Conservation (phyloP, 2,113 vertebrate genomes). For the Myanophis thanlyinensis region DNA sequence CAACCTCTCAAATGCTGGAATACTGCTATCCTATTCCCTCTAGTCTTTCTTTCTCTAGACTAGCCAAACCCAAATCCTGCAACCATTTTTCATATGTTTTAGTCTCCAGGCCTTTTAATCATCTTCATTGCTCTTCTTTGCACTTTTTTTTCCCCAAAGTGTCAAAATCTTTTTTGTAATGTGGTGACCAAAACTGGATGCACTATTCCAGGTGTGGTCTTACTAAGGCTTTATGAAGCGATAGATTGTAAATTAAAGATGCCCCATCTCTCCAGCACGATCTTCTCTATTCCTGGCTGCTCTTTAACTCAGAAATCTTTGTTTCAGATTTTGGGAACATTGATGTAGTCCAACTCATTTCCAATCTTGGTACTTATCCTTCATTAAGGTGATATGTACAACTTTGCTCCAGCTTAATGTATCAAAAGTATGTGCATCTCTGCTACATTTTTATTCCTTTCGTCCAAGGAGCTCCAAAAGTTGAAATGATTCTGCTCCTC, state of each 20-base stretch:
- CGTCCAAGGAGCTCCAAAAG: neutral
- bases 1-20: too few relatives aligned
- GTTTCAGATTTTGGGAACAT: neutral
- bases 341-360: neutral
- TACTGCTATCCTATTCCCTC: too few relatives aligned
- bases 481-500: neutral
- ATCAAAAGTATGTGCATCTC: neutral
- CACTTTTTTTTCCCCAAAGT: too few relatives aligned
- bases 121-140: too few relatives aligned
- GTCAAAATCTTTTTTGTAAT: too few relatives aligned
- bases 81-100: too few relatives aligned
- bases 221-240: too few relatives aligned
- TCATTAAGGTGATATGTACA: neutral
- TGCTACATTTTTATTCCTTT: neutral
- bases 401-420: neutral
- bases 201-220: too few relatives aligned
- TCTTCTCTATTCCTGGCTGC: neutral
- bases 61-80: too few relatives aligned
- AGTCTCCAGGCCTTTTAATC: too few relatives aligned
- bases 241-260: neutral
- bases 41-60: too few relatives aligned
- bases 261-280: neutral
- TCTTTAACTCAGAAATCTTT: neutral
- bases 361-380: neutral
- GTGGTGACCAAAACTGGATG: too few relatives aligned